These are phyloP conservation scores for Octopus bimaculoides DNA, from an alignment of 1,140 invertebrate genomes.

Conservation along the genomic window DNA sequence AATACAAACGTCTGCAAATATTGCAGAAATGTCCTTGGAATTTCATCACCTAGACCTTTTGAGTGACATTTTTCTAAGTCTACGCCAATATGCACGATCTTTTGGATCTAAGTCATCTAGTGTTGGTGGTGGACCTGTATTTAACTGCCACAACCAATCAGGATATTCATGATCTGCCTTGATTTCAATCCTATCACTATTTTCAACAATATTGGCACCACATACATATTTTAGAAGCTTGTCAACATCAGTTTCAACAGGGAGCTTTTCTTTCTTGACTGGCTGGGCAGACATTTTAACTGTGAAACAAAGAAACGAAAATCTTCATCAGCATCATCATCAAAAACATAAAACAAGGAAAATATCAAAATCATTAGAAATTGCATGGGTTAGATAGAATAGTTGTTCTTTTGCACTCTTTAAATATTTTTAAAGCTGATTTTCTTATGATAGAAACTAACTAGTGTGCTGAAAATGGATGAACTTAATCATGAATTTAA, in stretches of 20 bases:
- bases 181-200: slow-evolving; percentile 77
- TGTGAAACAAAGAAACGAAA: too few species aligned
- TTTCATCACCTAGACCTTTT: background rate
- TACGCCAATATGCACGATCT: slow-evolving; percentile 77
- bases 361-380: too few species aligned
- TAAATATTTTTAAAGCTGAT: too few species aligned
- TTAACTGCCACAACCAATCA: slow-evolving; percentile 84
- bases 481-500: too few species aligned
- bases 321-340: too few species aligned
- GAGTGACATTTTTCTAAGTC: slow-evolving; percentile 27
- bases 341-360: too few species aligned
- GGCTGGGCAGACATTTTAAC: slow-evolving; percentile 18
- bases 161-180: slow-evolving; percentile 87
- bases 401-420: too few species aligned
- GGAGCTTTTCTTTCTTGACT: slow-evolving; percentile 27
- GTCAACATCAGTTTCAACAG: slow-evolving; percentile 79
- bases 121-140: slow-evolving; percentile 58
- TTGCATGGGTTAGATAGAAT: too few species aligned
- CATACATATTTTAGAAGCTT: slow-evolving; percentile 80
- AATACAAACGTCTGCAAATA: too few species aligned
- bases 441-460: too few species aligned
- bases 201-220: slow-evolving; percentile 77
- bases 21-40: too few species aligned
- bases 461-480: too few species aligned
- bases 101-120: slow-evolving; percentile 77